Evolutionary conservation across 2,888 invertebrate genomes (phyloP).

Genomic region (Ectemnius continuus): DNA sequence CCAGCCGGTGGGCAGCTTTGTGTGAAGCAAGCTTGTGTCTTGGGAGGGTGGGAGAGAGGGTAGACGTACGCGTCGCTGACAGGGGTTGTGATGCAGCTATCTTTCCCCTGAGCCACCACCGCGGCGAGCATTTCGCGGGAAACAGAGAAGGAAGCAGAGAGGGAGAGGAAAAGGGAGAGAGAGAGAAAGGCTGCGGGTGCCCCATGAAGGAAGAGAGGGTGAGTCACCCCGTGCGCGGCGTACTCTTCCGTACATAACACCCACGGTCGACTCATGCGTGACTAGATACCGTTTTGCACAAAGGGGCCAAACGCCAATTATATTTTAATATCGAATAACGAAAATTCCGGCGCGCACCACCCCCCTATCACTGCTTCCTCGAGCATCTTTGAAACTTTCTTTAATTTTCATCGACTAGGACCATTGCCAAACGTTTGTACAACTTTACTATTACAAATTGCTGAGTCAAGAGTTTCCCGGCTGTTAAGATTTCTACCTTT

Average conservation of each 20-base stretch:
- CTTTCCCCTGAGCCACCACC: slow-evolving; percentile 26
- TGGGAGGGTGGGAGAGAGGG: slow-evolving; percentile 43
- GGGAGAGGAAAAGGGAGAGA: too few relatives aligned
- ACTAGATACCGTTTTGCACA: slow-evolving; percentile 76
- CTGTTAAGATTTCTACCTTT: too few relatives aligned
- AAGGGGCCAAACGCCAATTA: slow-evolving; percentile 77
- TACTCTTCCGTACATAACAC: slow-evolving; percentile 76
- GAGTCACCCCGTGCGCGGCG: slow-evolving; percentile 73
- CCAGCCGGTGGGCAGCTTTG: slow-evolving; percentile 26
- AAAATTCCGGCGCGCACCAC: slow-evolving; percentile 36
- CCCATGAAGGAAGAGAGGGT: slow-evolving; percentile 65
- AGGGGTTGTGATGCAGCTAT: slow-evolving; percentile 69
- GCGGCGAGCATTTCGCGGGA: slow-evolving; percentile 26
- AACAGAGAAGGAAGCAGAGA: too few relatives aligned
- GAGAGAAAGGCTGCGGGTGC: slow-evolving; percentile 48
- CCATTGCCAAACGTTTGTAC: too few relatives aligned
- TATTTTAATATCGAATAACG: slow-evolving; percentile 72
- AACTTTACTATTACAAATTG: too few relatives aligned
- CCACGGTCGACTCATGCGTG: slow-evolving; percentile 75
- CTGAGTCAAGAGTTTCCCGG: too few relatives aligned
- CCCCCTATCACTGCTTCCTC: too few relatives aligned
- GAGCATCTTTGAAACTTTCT: too few relatives aligned
- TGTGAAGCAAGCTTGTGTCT: slow-evolving; percentile 61
- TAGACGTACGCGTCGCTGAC: slow-evolving; percentile 67
- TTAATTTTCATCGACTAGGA: too few relatives aligned